Conservation (phyloP, 2,797 vertebrate genomes). For the Oreochromis grahami region DNA sequence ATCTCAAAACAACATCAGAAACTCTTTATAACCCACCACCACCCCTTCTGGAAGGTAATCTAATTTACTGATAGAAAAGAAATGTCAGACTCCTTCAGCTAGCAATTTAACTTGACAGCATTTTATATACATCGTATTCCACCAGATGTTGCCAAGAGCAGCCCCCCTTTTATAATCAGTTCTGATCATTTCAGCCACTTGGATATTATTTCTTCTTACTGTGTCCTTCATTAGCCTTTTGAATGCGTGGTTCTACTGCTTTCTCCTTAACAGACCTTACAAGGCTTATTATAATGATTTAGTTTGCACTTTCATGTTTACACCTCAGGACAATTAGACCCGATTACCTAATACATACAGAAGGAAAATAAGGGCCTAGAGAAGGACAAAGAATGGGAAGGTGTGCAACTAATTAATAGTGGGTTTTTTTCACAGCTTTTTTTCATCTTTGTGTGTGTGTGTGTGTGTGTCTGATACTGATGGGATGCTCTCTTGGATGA, state of each 20-base stretch:
- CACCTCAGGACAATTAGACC: slow-evolving; percentile 41
- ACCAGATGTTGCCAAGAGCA: not conserved
- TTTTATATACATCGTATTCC: not conserved
- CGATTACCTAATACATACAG: slow-evolving; percentile 39
- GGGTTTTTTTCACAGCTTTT: slow-evolving; percentile 17
- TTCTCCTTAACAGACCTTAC: not conserved
- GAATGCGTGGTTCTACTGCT: not conserved
- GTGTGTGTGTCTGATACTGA: not conserved
- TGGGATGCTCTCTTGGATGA: slow-evolving; percentile 16
- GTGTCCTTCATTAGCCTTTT: slow-evolving; percentile 1
- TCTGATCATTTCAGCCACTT: not conserved
- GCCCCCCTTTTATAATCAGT: not conserved
- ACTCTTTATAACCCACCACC: not conserved
- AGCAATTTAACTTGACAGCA: not conserved
- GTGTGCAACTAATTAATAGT: slow-evolving; percentile 55
- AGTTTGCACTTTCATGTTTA: slow-evolving; percentile 55
- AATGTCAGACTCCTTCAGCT: slow-evolving; percentile 1
- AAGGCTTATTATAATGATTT: slow-evolving; percentile 46
- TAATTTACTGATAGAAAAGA: not conserved
- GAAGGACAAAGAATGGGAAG: slow-evolving; percentile 32
- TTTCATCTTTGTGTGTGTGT: not conserved
- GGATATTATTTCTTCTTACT: not conserved
- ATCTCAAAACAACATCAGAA: not conserved
- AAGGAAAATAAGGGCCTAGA: slow-evolving; percentile 1
- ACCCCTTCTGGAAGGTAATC: not conserved